Percentiles rank a stretch among this genome's conserved stretches.
Evolutionary conservation across 2,888 invertebrate species (phyloP).

Genomic region (Ormyrus rosae): DNA sequence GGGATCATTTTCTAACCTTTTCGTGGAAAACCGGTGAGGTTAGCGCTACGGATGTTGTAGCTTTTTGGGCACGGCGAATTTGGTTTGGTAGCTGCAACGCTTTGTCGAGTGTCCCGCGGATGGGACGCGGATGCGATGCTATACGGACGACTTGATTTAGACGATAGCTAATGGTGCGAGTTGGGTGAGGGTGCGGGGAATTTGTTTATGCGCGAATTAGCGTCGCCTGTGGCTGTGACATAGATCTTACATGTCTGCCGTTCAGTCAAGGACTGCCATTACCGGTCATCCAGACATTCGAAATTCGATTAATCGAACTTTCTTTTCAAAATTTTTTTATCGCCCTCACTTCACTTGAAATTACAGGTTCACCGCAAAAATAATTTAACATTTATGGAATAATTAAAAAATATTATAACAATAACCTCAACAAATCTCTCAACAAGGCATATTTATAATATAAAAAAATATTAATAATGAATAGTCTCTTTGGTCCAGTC

Average conservation of each 20-base stretch:
- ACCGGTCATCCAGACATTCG: conserved; percentile 6
- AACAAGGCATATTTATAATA: background rate
- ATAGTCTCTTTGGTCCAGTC: conserved; percentile 45
- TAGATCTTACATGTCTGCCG: conserved; percentile 72
- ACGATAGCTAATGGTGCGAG: background rate
- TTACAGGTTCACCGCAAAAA: background rate
- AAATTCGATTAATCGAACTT: conserved; percentile 10
- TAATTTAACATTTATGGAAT: too few species aligned
- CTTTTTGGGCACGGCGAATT: conserved; percentile 19
- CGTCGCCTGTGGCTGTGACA: conserved; percentile 66
- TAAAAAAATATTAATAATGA: conserved; percentile 28
- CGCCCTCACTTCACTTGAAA: conserved; percentile 44
- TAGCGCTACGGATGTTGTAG: conserved; percentile 14
- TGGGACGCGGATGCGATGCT: background rate
- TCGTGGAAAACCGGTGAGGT: conserved; percentile 12
- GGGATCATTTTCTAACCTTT: conserved; percentile 19
- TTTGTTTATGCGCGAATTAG: conserved; percentile 16
- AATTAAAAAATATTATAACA: background rate
- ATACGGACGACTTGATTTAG: conserved; percentile 26
- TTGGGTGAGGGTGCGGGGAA: background rate
- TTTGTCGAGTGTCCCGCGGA: background rate
- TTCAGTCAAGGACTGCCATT: conserved; percentile 68
- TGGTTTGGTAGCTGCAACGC: conserved; percentile 31
- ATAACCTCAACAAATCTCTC: background rate
- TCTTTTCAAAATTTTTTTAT: too few species aligned